These are phyloP conservation scores for Menidia beryllina DNA, from an alignment of 2,113 vertebrate species.

Conservation along the genomic window DNA sequence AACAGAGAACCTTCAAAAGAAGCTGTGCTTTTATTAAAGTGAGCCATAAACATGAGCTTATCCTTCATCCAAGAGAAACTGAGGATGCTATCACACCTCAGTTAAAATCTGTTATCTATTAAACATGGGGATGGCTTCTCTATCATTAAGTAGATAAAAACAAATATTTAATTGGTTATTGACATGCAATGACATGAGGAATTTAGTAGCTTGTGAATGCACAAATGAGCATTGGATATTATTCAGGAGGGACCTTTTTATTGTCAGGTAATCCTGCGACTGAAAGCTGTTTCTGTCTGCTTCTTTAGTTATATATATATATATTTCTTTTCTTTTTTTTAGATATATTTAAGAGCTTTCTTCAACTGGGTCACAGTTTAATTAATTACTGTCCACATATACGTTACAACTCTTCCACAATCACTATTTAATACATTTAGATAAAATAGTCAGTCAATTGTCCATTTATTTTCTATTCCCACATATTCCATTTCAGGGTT, in stretches of 20 bases:
- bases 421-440: neutral
- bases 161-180: slow-evolving; percentile 10
- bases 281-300: neutral
- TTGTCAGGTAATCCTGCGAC: neutral
- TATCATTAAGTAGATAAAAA: slow-evolving; percentile 13
- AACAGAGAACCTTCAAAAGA: neutral
- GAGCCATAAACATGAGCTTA: slow-evolving; percentile 9
- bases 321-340: neutral
- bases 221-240: slow-evolving; percentile 1
- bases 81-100: neutral
- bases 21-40: neutral
- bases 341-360: neutral
- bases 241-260: slow-evolving; percentile 19
- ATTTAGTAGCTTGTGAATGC: neutral
- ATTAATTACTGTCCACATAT: neutral
- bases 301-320: neutral
- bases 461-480: too few relatives aligned
- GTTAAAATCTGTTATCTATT: neutral
- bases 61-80: slow-evolving; percentile 17
- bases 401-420: too few relatives aligned
- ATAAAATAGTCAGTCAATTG: neutral
- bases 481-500: too few relatives aligned
- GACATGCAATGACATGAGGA: neutral
- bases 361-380: neutral
- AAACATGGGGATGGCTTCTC: neutral